Conservation (phyloP, 2,113 vertebrate genomes). For the Vimba vimba region DNA sequence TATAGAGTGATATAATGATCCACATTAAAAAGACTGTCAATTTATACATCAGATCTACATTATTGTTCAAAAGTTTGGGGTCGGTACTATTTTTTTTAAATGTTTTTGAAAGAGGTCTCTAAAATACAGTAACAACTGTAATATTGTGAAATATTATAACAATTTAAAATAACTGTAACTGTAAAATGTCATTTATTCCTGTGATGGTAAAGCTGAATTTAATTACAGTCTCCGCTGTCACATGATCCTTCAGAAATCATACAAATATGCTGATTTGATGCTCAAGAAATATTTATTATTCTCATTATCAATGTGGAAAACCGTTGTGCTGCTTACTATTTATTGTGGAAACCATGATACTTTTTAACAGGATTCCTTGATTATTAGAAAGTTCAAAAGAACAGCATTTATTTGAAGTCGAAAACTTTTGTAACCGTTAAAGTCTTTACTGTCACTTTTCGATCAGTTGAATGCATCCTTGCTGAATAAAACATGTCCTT, state of each 20-base stretch:
- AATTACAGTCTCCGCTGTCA: too few species aligned
- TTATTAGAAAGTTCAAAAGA: background rate
- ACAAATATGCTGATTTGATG: too few species aligned
- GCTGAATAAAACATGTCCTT: background rate
- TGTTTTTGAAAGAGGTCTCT: background rate
- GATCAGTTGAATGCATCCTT: background rate
- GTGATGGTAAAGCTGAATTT: too few species aligned
- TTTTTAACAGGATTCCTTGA: too few species aligned
- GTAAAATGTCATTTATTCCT: background rate
- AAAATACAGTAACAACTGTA: background rate
- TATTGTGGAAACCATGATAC: background rate
- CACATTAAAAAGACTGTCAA: background rate
- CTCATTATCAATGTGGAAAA: background rate
- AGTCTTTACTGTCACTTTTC: background rate
- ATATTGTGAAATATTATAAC: background rate
- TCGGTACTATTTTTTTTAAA: background rate
- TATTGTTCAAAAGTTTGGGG: background rate
- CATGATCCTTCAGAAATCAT: too few species aligned
- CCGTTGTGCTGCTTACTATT: background rate
- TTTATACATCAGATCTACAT: background rate
- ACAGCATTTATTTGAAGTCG: background rate
- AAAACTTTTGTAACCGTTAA: background rate
- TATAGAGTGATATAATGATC: background rate
- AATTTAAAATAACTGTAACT: background rate
- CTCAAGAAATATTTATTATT: too few species aligned